Evolutionary conservation across 2,797 vertebrate genomes (phyloP), one percentile per base, ranked within the genome.

Genomic region (Tapirus indicus): DNA sequence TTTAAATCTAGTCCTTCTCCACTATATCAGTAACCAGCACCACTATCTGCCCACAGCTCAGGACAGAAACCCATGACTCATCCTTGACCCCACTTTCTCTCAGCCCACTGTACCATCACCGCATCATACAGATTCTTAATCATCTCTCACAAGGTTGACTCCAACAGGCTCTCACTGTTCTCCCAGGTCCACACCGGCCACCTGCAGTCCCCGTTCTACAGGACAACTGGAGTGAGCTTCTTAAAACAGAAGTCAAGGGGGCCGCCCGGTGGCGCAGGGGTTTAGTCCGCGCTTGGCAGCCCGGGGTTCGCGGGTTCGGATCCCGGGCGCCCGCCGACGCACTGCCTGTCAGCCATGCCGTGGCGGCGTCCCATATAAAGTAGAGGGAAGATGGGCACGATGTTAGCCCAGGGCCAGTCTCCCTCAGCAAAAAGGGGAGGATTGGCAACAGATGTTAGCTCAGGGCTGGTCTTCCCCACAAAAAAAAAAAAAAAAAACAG

Each of bases 171-270:
- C 72, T 95, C 58, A 5, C 3, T 32, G 0, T 32, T 11, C 79
- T 21, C 66, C 56, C 1, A 0, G 0, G 1, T 23, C 49, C 66
- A 21, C 35, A 1, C 0, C 0, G 0, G 38, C 11, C 27, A 23
- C 71, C 32, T 38, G 41, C 5, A 47, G 52, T 7, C 47, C 38
- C 32, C 7, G 41, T 12, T n/a, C 25, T 69, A 17, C 8, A 52
- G 23, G 23, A 68, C 74, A 83, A 20, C 35, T 47, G 77, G 44
- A 69, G 16, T 3, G 29, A 84, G 44, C 56, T n/a, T 83, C 41
- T 18, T 1, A 69, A 38, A 71, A 38, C 0, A 2, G 0, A 58
- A 79, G 78, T 52, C n/a, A 44, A 88, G n/a, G n/a, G n/a, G n/a
- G n/a, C n/a, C n/a, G n/a, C n/a, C n/a, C n/a, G n/a, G n/a, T n/a